Conservation (phyloP, 2,888 invertebrate genomes). For the Caradrina kadenii region DNA sequence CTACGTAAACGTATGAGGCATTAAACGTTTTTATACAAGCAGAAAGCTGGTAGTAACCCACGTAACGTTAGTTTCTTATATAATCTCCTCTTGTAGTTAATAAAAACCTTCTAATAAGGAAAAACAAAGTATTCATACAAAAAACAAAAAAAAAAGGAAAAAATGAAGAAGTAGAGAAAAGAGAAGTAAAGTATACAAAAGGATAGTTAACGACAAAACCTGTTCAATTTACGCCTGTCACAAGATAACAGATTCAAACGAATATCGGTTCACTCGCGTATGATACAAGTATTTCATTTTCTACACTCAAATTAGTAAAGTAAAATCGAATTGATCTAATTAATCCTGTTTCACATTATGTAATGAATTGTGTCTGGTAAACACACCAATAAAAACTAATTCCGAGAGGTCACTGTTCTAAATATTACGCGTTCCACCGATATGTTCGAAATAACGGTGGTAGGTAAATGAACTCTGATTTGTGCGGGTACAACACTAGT, state of each 20-base stretch:
- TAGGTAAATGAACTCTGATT: constrained; percentile 27
- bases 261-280: neutral
- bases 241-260: neutral
- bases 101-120: neutral
- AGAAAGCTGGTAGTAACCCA: neutral
- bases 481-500: constrained; percentile 10
- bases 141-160: no score
- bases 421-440: constrained; percentile 20
- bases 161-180: no score
- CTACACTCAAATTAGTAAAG: neutral
- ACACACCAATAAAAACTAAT: constrained; percentile 43
- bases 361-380: constrained; percentile 23
- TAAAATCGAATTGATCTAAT: neutral
- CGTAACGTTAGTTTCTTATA: neutral
- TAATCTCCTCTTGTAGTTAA: neutral
- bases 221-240: neutral
- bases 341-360: constrained; percentile 14
- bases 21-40: neutral
- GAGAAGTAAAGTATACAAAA: no score
- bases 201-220: neutral
- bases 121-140: neutral
- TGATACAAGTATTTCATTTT: neutral
- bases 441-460: constrained; percentile 34
- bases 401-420: constrained; percentile 45
- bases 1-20: neutral